Evolutionary conservation across 2,888 invertebrate genomes (phyloP).

Genomic region (Lagria hirta): DNA sequence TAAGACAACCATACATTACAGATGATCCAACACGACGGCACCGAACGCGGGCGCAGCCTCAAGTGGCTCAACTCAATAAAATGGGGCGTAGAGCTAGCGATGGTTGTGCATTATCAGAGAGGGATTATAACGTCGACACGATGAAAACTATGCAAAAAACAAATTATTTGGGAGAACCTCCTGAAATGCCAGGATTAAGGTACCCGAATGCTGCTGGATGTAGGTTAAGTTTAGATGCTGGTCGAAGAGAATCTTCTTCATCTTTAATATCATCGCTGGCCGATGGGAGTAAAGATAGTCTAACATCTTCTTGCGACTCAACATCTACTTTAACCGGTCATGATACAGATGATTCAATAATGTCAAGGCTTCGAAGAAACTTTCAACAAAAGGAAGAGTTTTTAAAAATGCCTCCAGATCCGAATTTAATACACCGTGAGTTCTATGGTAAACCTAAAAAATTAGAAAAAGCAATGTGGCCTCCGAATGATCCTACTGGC

Average conservation of each 20-base stretch:
- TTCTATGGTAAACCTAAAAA: slow-evolving; percentile 80
- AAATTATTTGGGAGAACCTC: slow-evolving; percentile 28
- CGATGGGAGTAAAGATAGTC: slow-evolving; percentile 68
- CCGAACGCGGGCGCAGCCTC: slow-evolving; percentile 51
- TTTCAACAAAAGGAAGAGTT: slow-evolving; percentile 91
- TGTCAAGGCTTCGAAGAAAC: slow-evolving; percentile 78
- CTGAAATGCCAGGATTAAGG: slow-evolving; percentile 30
- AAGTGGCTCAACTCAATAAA: slow-evolving; percentile 50
- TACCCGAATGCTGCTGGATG: slow-evolving; percentile 50
- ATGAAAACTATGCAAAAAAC: slow-evolving; percentile 39
- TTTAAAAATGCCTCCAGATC: slow-evolving; percentile 64
- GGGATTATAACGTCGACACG: slow-evolving; percentile 31
- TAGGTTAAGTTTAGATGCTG: slow-evolving; percentile 55
- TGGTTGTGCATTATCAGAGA: slow-evolving; percentile 52
- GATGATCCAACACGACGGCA: slow-evolving; percentile 45
- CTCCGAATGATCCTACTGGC: slow-evolving; percentile 55
- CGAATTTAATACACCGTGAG: slow-evolving; percentile 61
- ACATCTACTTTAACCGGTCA: slow-evolving; percentile 67
- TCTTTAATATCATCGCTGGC: slow-evolving; percentile 64
- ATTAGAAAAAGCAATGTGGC: slow-evolving; percentile 70
- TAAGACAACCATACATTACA: slow-evolving; percentile 28
- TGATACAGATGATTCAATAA: slow-evolving; percentile 68
- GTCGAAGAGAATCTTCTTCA: slow-evolving; percentile 61
- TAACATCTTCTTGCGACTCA: slow-evolving; percentile 69
- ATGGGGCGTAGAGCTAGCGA: slow-evolving; percentile 59